Percentiles rank a stretch among this genome's conserved stretches.
phyloP scores from a whole-genome alignment of 2,888 invertebrate genomes.

The Drosophila nigricruria region DNA sequence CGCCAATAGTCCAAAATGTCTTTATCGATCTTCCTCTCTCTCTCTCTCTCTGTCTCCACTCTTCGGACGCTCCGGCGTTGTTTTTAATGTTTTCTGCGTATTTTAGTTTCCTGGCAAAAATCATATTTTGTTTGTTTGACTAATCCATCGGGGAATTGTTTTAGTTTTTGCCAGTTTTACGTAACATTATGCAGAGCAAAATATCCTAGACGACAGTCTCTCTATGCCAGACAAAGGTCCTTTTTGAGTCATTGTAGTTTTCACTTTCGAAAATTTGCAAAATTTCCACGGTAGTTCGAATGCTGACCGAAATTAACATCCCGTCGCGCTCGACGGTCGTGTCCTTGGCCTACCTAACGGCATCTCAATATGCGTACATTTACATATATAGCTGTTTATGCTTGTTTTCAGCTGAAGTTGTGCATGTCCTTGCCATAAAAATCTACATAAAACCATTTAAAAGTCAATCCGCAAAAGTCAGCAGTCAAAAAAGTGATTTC shows the following conservation, averaged over 20 bases:
- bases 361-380: conserved; percentile 1
- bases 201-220: conserved; percentile 18
- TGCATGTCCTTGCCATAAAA: conserved; percentile 69
- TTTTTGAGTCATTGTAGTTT: conserved; percentile 63
- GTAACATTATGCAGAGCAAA: conserved; percentile 77
- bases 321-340: conserved; percentile 45
- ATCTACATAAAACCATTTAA: conserved; percentile 80
- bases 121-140: conserved; percentile 22
- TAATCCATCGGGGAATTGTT: conserved; percentile 59
- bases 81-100: conserved; percentile 69
- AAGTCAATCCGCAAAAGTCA: conserved; percentile 82
- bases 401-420: conserved; percentile 56
- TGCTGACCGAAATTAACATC: conserved; percentile 66
- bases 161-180: conserved; percentile 58
- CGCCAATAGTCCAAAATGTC: background rate
- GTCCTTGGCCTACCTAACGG: conserved; percentile 69
- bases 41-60: background rate
- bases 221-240: conserved; percentile 18
- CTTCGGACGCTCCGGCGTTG: conserved; percentile 10
- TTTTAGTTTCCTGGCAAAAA: conserved; percentile 45
- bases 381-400: conserved; percentile 4
- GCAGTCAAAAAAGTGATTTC: conserved; percentile 11
- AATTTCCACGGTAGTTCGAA: conserved; percentile 72
- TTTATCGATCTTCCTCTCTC: background rate
- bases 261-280: conserved; percentile 64